Evolutionary conservation across 2,113 vertebrate species (phyloP).

Genomic region (Rhodinocichla rosea): DNA sequence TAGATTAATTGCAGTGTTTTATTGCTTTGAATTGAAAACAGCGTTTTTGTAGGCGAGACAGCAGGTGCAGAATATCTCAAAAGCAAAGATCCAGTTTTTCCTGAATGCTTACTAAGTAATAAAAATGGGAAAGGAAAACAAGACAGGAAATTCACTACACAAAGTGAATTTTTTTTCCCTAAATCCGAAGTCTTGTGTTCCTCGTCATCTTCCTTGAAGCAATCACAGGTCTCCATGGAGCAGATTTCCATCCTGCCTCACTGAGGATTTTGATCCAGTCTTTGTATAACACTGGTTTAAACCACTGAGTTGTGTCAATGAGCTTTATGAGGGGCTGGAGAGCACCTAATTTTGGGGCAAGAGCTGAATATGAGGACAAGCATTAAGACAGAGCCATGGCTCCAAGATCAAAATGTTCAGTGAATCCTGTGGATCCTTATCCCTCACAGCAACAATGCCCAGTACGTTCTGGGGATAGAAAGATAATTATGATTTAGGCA

Average conservation of each 20-base stretch:
- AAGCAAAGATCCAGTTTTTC: conserved; percentile 52
- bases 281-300: background rate
- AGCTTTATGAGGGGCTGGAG: background rate
- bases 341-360: background rate
- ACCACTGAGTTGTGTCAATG: background rate
- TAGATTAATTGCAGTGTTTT: conserved; percentile 69
- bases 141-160: conserved; percentile 14
- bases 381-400: background rate
- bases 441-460: background rate
- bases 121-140: conserved; percentile 52
- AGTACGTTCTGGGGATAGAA: background rate
- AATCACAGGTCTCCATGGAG: conserved; percentile 13
- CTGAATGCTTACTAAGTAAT: conserved; percentile 47
- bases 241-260: background rate
- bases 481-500: background rate
- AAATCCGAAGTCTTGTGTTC: background rate
- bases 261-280: conserved; percentile 23
- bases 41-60: conserved; percentile 68
- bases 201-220: background rate
- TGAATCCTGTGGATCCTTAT: background rate
- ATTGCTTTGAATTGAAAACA: conserved; percentile 67
- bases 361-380: background rate
- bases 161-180: background rate
- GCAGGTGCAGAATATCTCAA: conserved; percentile 64
- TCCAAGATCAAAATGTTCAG: background rate